These are phyloP conservation scores for Drosophila phalerata DNA, from an alignment of 2,888 invertebrate species.

Conservation along the genomic window DNA sequence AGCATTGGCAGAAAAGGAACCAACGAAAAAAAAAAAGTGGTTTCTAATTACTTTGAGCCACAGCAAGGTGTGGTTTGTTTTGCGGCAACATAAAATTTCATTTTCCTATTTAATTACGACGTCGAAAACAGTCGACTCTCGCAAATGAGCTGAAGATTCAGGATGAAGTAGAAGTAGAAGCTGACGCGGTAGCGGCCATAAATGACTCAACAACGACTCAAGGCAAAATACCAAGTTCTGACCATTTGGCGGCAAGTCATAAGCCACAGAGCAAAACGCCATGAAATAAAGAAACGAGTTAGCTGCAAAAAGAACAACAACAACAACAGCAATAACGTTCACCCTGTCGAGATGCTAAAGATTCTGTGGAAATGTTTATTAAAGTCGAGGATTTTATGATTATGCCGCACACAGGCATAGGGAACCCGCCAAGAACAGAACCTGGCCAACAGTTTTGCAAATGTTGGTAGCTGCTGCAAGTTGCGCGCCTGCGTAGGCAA, in stretches of 20 bases:
- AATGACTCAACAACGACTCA: conserved; percentile 68
- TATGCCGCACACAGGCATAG: conserved; percentile 71
- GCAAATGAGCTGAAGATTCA: conserved; percentile 51
- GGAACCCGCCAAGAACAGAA: conserved; percentile 25
- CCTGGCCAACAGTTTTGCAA: conserved; percentile 14
- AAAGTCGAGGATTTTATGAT: conserved; percentile 79
- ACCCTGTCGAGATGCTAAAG: conserved; percentile 73
- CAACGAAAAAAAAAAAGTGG: conserved; percentile 6
- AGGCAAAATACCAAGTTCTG: conserved; percentile 36
- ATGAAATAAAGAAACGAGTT: conserved; percentile 76
- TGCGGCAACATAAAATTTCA: conserved; percentile 65
- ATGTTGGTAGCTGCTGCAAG: conserved; percentile 32
- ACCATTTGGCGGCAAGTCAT: conserved; percentile 56
- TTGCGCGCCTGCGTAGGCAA: conserved; percentile 73
- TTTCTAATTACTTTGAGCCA: conserved; percentile 40
- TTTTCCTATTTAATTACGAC: conserved; percentile 74
- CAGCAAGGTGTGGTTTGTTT: conserved; percentile 41
- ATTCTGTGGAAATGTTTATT: conserved; percentile 82
- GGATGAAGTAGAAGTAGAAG: not conserved
- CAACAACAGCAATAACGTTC: conserved; percentile 38
- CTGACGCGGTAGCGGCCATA: conserved; percentile 59
- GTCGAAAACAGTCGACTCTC: conserved; percentile 44
- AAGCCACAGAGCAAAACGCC: conserved; percentile 69
- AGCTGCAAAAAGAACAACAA: conserved; percentile 27
- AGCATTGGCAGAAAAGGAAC: not conserved